Evolutionary conservation across 2,888 invertebrate species (phyloP).

Genomic region (Amiota communis): DNA sequence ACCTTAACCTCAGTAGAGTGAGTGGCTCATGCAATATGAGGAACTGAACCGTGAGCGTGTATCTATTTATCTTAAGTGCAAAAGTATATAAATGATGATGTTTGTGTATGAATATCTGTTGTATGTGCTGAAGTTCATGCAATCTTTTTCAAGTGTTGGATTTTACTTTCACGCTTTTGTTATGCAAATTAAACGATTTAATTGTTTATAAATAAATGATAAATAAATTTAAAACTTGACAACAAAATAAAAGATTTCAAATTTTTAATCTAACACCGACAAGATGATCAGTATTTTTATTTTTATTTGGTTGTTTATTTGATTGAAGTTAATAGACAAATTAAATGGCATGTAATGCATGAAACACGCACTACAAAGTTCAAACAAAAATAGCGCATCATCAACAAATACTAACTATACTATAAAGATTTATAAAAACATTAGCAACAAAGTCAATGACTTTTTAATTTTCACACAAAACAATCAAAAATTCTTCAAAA

Average conservation of each 20-base stretch:
- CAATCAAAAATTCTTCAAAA: background rate
- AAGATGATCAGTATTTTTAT: too few relatives aligned
- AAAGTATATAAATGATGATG: background rate
- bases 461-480: conserved; percentile 52
- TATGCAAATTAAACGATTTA: conserved; percentile 63
- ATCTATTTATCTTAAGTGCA: background rate
- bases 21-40: conserved; percentile 30
- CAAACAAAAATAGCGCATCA: background rate
- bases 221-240: too few relatives aligned
- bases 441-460: conserved; percentile 55
- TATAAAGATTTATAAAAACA: too few relatives aligned
- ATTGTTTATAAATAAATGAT: conserved; percentile 44
- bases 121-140: background rate
- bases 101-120: background rate
- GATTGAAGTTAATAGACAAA: too few relatives aligned
- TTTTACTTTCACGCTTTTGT: conserved; percentile 53
- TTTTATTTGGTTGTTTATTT: too few relatives aligned
- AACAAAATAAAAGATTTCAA: too few relatives aligned
- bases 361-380: conserved; percentile 9
- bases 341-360: background rate
- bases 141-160: conserved; percentile 21
- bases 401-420: background rate
- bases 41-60: conserved; percentile 55
- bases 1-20: conserved; percentile 55
- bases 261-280: too few relatives aligned